Percentiles rank a stretch among this genome's conserved stretches.
phyloP scores from a whole-genome alignment of 1,140 invertebrate genomes.

The Argopecten irradians region DNA sequence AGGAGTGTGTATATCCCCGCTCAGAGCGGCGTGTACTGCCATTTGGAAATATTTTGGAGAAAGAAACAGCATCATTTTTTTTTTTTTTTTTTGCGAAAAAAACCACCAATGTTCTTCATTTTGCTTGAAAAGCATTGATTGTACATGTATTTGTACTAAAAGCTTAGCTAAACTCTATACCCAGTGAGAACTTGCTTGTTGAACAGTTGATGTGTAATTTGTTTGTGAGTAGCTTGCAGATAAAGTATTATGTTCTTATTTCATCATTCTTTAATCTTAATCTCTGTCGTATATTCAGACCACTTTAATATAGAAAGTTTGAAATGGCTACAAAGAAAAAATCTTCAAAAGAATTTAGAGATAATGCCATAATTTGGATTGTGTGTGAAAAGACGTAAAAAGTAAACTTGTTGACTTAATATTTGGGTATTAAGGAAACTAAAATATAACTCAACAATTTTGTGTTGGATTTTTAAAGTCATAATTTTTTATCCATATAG shows the following conservation, averaged over 20 bases:
- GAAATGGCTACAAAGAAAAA: not conserved
- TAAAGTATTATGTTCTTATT: slow-evolving; percentile 4
- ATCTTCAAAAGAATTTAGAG: not conserved
- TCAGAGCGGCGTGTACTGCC: slow-evolving; percentile 13
- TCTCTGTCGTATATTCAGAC: no score
- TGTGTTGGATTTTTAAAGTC: not conserved
- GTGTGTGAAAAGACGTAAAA: not conserved
- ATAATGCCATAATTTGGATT: not conserved
- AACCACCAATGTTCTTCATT: slow-evolving; percentile 13
- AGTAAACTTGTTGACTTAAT: not conserved
- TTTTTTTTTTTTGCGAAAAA: not conserved
- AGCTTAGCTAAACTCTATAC: not conserved
- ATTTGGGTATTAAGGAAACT: not conserved
- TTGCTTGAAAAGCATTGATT: slow-evolving; percentile 9
- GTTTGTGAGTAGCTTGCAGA: slow-evolving; percentile 3
- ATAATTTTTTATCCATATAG: not conserved
- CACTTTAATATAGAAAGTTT: no score
- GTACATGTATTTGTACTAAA: slow-evolving; percentile 18
- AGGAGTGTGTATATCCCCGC: not conserved
- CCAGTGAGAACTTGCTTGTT: slow-evolving; percentile 15
- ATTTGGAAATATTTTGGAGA: slow-evolving; percentile 11
- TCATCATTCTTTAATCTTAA: not conserved
- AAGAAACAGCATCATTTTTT: slow-evolving; percentile 7
- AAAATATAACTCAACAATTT: not conserved
- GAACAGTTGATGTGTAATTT: slow-evolving; percentile 3